A percentile compares a stretch with the other conserved stretches of the same genome.
Conservation (phyloP, 2,888 invertebrate species). For the Tinea pellionella region DNA sequence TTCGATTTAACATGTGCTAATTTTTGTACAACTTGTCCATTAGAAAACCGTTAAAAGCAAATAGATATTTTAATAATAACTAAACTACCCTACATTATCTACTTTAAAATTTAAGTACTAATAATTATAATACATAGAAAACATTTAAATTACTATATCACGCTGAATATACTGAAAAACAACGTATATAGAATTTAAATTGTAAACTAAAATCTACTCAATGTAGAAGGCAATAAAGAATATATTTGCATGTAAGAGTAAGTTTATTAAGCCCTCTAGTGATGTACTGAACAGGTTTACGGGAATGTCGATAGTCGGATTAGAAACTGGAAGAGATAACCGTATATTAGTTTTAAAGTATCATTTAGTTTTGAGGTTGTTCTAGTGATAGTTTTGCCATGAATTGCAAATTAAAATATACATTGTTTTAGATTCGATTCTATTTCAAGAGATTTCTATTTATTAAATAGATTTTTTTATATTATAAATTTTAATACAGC, state of each 20-base stretch:
- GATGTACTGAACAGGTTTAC: background rate
- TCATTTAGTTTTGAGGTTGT: background rate
- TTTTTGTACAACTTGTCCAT: too few species aligned
- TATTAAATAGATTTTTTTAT: too few species aligned
- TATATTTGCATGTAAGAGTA: background rate
- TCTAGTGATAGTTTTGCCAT: background rate
- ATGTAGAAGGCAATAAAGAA: background rate
- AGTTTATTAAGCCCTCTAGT: background rate
- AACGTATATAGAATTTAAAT: background rate
- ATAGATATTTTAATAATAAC: background rate
- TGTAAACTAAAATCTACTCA: background rate
- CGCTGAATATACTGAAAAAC: background rate
- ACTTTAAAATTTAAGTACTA: background rate
- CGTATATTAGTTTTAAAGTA: slow-evolving; percentile 31
- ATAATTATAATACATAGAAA: background rate
- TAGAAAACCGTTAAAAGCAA: too few species aligned
- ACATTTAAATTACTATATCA: background rate
- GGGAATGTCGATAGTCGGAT: background rate
- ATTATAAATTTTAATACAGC: too few species aligned
- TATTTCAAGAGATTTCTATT: too few species aligned
- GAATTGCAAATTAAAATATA: too few species aligned
- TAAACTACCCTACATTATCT: background rate
- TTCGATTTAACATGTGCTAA: too few species aligned
- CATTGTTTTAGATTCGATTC: too few species aligned
- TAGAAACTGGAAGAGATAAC: slow-evolving; percentile 24